Base-by-base conservation (phyloP, 2,888 invertebrate genomes). In the Macropis europaea region DNA sequence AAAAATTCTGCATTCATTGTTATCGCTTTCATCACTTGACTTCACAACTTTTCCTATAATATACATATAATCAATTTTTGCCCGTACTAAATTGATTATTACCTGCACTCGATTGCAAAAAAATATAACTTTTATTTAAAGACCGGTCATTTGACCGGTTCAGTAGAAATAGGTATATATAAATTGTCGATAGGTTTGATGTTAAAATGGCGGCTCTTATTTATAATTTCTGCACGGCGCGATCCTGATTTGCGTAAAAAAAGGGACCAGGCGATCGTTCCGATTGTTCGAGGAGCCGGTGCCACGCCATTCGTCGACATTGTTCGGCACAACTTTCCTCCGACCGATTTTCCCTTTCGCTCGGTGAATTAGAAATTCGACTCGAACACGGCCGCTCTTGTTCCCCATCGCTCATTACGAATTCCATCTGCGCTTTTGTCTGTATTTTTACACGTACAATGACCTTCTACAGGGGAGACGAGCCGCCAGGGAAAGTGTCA, bases 291-390 rank as follows among this genome's bases (percentile, higher is more conserved):
- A n/a, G 34, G 32, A 32, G 32, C 9, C 30, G 48, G 28, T 30
- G 53, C 43, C 56, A n/a, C 43, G 57, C 67, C 48, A 73, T 66
- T 61, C 64, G 62, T 69, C 73, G 59, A 13, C 43, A 45, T 68
- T 59, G 45, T 32, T n/a, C 40, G 54, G 40, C 42, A 28, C 53
- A 71, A 73, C 76, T 83, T 83, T 81, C 80, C 73, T 81, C 36
- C 54, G 67, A 32, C 54, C 63, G 79, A 76, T 79, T 82, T 81
- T 82, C 73, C 80, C 80, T 81, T 80, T 82, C 79, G 75, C 84
- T 68, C 53, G 66, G 42, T 48, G 74, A 81, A 83, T 83, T 84
- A 83, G 83, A 83, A 83, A 83, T 83, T 82, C 69, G 69, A 78
- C 43, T 73, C 63, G 57, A 76, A 73, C 54, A 22, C 53, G 74